A percentile compares a stretch with the other conserved stretches of the same genome.
Conservation (phyloP, 2,888 invertebrate genomes). For the Ophion ellenae region DNA sequence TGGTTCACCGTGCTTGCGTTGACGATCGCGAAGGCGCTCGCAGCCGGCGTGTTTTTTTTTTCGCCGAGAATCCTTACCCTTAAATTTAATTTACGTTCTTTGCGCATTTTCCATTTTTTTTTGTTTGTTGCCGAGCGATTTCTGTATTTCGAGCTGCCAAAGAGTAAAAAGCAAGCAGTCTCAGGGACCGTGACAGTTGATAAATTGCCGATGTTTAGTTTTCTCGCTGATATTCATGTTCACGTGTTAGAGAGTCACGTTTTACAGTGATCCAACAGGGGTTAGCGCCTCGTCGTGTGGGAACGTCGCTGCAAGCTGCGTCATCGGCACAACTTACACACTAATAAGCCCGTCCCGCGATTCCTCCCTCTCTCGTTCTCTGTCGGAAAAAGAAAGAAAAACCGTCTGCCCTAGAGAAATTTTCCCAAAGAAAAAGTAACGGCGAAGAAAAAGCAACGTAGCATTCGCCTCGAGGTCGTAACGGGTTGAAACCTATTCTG, state of each 20-base stretch:
- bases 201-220: constrained; percentile 73
- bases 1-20: constrained; percentile 19
- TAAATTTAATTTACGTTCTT: constrained; percentile 3
- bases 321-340: constrained; percentile 83
- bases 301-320: constrained; percentile 83
- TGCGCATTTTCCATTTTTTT: constrained; percentile 6
- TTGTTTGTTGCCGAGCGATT: constrained; percentile 27
- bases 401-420: constrained; percentile 39
- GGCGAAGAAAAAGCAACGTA: constrained; percentile 42
- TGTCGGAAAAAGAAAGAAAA: constrained; percentile 64
- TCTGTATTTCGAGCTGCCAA: constrained; percentile 26
- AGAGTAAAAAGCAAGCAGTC: constrained; percentile 27
- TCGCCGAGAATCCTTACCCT: not conserved
- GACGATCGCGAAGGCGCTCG: too few relatives aligned
- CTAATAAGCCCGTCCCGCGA: constrained; percentile 60
- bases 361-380: constrained; percentile 53
- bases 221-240: constrained; percentile 73
- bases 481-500: constrained; percentile 82
- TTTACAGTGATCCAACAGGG: constrained; percentile 82
- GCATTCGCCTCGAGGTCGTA: constrained; percentile 75
- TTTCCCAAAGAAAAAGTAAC: constrained; percentile 23
- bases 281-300: constrained; percentile 81
- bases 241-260: constrained; percentile 75
- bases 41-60: not conserved
- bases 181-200: constrained; percentile 38